Base-by-base conservation (phyloP, 2,797 vertebrate genomes). In the Hoplostethus mediterraneus region DNA sequence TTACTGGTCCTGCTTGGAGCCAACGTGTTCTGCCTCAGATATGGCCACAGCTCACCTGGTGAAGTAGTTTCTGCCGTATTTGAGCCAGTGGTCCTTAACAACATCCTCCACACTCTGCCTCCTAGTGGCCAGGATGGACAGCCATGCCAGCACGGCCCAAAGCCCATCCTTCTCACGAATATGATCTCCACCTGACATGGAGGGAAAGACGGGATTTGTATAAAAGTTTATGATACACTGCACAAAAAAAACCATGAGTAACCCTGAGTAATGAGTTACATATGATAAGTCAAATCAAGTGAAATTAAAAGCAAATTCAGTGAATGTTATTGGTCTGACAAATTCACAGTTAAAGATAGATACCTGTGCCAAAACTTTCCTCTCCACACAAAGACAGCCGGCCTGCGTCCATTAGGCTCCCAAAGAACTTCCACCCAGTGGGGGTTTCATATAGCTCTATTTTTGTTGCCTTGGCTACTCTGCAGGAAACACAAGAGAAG, bases 361-460 rank as follows among this genome's bases (percentile, higher is more conserved):
- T 69, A 94, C 98, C 97, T 77, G 97, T 98, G 63, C 97, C 97
- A 87, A 99, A 99, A 89, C 96, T 98, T 90, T 99, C 98, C 82
- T 99, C 97, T 74, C 98, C 98, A 75, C 97, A 99, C 73, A 99
- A 93, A 72, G 98, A 99, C 87, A 99, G 93, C 67, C 94, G 96
- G 87, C 96, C 97, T 6, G 97, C 97, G 69, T 99, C 98, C 98
- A 99, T 99, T 80, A 99, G 83, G 88, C 96, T 99, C 54, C 97
- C 97, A 89, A 99, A 99, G 93, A 97, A 99, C 90, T 96, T 98
- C 98, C 97, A 99, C 62, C 97, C 97, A 0, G 96, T 96, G 54
- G 98, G 97, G 60, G 98, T 98, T 92, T 99, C 98, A 25, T 98
- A 98, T 83, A 99, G 91, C 86, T 98, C 93, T 56, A 99, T 98